These are phyloP conservation scores for Drosophila tanythrix DNA, from an alignment of 2,888 invertebrate species.

Conservation along the genomic window DNA sequence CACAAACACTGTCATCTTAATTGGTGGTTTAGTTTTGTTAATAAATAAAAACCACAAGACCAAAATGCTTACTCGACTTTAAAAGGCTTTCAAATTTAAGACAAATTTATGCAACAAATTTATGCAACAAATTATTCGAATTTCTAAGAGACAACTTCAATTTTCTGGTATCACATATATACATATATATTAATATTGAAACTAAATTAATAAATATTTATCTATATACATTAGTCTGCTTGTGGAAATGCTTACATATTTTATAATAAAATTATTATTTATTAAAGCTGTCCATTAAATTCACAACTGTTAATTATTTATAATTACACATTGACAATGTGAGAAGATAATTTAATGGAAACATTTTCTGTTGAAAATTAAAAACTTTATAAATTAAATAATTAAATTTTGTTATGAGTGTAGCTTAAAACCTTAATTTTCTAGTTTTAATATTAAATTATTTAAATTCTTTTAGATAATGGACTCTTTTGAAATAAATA, in stretches of 20 bases:
- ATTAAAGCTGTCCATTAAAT: not conserved
- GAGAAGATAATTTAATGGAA: not conserved
- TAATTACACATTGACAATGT: not conserved
- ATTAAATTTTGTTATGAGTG: not conserved
- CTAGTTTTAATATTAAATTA: not conserved
- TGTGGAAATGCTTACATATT: not conserved
- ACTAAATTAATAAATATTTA: not conserved
- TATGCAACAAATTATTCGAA: not conserved
- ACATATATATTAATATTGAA: no score
- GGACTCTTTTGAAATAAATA: not conserved
- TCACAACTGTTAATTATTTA: not conserved
- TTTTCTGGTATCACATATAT: not conserved
- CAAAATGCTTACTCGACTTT: not conserved
- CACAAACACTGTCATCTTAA: slow-evolving; percentile 22
- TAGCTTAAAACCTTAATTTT: not conserved
- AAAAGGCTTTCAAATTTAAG: not conserved
- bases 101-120: not conserved
- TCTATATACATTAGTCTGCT: not conserved
- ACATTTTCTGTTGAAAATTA: not conserved
- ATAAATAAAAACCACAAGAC: not conserved
- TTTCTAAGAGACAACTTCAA: not conserved
- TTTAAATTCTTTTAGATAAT: not conserved
- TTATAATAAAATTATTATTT: not conserved
- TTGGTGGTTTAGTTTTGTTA: slow-evolving; percentile 21
- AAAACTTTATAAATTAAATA: not conserved